Conservation (phyloP, 2,888 invertebrate genomes). For the Hirtodrosophila cameraria region DNA sequence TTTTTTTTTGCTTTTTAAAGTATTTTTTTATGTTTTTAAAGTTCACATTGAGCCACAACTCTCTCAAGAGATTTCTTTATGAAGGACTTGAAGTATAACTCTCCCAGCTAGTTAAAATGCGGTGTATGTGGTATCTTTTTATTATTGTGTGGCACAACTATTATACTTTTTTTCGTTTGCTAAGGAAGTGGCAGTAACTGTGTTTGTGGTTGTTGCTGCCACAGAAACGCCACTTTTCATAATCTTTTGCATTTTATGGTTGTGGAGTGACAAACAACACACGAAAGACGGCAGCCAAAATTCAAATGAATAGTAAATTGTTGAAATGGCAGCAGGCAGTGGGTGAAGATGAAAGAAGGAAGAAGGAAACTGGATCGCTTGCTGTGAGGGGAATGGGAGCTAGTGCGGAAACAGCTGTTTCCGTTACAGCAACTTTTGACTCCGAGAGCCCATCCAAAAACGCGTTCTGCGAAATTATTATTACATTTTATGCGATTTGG, state of each 20-base stretch:
- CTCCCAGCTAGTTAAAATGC: constrained; percentile 6
- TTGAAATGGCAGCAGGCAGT: constrained; percentile 32
- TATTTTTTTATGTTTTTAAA: too few relatives aligned
- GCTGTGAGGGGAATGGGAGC: not conserved
- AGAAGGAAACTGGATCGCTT: constrained; percentile 8
- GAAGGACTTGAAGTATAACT: not conserved
- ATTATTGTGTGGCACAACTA: constrained; percentile 35
- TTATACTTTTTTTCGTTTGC: constrained; percentile 33
- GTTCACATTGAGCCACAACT: too few relatives aligned
- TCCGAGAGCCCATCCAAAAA: constrained; percentile 30
- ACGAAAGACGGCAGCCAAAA: constrained; percentile 63
- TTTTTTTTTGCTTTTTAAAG: too few relatives aligned
- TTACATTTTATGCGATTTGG: constrained; percentile 77
- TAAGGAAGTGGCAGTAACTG: constrained; percentile 65
- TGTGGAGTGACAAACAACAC: constrained; percentile 53
- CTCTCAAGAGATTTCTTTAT: not conserved
- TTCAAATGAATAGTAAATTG: constrained; percentile 77
- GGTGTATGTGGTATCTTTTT: constrained; percentile 36
- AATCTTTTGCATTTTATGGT: constrained; percentile 78
- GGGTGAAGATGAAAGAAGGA: not conserved
- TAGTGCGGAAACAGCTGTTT: constrained; percentile 73
- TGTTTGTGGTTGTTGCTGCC: constrained; percentile 28
- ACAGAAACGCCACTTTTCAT: constrained; percentile 65
- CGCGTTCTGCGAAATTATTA: constrained; percentile 63
- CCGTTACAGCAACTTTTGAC: constrained; percentile 58